Conservation (phyloP, 2,113 vertebrate genomes). For the Actinemys pallida region DNA sequence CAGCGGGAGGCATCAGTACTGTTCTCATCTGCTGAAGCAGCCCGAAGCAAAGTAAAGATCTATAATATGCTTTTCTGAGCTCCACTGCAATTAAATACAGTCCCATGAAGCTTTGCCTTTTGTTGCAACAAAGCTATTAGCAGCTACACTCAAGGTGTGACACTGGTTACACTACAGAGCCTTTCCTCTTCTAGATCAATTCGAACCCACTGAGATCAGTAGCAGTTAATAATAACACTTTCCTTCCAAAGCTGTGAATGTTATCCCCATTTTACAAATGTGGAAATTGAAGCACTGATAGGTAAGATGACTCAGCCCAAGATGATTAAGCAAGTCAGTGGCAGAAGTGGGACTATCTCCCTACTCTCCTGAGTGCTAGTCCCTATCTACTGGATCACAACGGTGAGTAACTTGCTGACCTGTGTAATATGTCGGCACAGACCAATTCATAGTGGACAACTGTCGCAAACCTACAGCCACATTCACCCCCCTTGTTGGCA, state of each 20-base stretch:
- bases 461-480: background rate
- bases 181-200: background rate
- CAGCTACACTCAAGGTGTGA: background rate
- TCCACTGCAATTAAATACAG: background rate
- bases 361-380: background rate
- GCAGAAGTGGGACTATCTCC: background rate
- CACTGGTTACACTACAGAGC: background rate
- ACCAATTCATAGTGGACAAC: background rate
- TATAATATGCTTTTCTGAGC: background rate
- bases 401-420: background rate
- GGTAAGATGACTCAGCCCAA: background rate
- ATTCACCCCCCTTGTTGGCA: background rate
- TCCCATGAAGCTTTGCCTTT: background rate
- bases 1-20: background rate
- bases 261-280: background rate
- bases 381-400: background rate
- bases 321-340: background rate
- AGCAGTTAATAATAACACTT: background rate
- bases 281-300: background rate
- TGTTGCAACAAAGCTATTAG: background rate
- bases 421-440: background rate
- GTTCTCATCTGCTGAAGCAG: background rate
- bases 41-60: background rate
- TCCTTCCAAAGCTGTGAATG: background rate
- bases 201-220: background rate